Evolutionary conservation across 2,888 invertebrate genomes (phyloP).

Genomic region (Oxystoma pomonae): DNA sequence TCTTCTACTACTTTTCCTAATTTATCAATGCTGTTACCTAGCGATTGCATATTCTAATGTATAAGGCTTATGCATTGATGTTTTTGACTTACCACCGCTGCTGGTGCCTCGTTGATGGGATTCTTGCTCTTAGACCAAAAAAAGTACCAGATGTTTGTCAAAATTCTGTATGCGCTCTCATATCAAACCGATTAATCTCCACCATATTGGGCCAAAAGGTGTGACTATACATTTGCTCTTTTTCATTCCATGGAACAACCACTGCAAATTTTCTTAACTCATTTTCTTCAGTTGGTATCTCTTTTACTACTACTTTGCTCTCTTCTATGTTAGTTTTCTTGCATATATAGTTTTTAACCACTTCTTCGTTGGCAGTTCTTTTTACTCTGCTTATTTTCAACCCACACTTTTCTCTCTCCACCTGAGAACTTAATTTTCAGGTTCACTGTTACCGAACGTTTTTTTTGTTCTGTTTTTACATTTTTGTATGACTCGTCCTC

Average conservation of each 20-base stretch:
- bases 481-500: background rate
- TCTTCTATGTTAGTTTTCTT: background rate
- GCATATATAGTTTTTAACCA: background rate
- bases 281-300: constrained; percentile 1
- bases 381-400: background rate
- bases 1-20: too few relatives aligned
- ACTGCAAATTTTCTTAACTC: background rate
- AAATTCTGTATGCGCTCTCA: background rate
- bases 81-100: too few relatives aligned
- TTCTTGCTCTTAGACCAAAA: background rate
- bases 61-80: too few relatives aligned
- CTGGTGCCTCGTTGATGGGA: background rate
- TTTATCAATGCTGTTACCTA: too few relatives aligned
- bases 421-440: background rate
- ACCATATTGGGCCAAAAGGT: background rate
- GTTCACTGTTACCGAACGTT: background rate
- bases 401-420: constrained; percentile 2
- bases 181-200: background rate
- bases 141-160: background rate
- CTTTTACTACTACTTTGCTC: background rate
- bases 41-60: too few relatives aligned
- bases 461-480: background rate
- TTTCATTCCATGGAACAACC: background rate
- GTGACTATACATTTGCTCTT: background rate
- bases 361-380: background rate